Evolutionary conservation across 2,888 invertebrate genomes (phyloP).

Genomic region (Drosophila nr. fundita): DNA sequence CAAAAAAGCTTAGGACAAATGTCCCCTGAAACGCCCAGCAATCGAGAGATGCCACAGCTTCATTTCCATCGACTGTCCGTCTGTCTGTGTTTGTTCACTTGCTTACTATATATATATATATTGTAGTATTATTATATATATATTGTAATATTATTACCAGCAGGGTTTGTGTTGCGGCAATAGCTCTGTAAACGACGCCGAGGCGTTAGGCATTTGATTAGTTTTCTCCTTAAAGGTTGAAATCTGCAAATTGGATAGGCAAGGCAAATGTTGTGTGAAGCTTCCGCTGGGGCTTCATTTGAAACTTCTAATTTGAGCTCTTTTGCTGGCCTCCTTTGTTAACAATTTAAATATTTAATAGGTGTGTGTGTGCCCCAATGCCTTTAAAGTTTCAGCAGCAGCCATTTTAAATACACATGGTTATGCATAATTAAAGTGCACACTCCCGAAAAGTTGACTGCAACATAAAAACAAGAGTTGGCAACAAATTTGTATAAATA

Average conservation of each 20-base stretch:
- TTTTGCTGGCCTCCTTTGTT: background rate
- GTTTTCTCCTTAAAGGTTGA: conserved; percentile 25
- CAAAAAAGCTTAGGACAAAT: conserved; percentile 69
- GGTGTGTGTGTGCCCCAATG: conserved; percentile 44
- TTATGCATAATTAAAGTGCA: conserved; percentile 68
- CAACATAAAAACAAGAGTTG: conserved; percentile 10
- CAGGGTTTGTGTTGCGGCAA: conserved; percentile 20
- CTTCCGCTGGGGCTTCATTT: conserved; percentile 3
- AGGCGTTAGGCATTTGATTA: conserved; percentile 43
- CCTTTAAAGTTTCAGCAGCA: conserved; percentile 48
- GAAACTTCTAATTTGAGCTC: conserved; percentile 14
- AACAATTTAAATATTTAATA: conserved; percentile 49
- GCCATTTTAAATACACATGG: conserved; percentile 54
- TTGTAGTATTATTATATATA: conserved; percentile 36
- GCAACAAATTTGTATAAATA: conserved; percentile 37
- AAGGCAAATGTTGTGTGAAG: conserved; percentile 13
- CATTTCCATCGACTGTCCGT: conserved; percentile 55
- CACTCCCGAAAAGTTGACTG: conserved; percentile 44
- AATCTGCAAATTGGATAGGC: conserved; percentile 9
- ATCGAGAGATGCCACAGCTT: conserved; percentile 58
- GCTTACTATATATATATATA: conserved; percentile 40
- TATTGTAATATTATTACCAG: conserved; percentile 58
- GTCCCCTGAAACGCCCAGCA: conserved; percentile 46
- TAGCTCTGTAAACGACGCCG: conserved; percentile 27
- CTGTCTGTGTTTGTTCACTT: conserved; percentile 1